Conservation (phyloP, 1,140 invertebrate genomes). For the Lucilia cuprina region DNA sequence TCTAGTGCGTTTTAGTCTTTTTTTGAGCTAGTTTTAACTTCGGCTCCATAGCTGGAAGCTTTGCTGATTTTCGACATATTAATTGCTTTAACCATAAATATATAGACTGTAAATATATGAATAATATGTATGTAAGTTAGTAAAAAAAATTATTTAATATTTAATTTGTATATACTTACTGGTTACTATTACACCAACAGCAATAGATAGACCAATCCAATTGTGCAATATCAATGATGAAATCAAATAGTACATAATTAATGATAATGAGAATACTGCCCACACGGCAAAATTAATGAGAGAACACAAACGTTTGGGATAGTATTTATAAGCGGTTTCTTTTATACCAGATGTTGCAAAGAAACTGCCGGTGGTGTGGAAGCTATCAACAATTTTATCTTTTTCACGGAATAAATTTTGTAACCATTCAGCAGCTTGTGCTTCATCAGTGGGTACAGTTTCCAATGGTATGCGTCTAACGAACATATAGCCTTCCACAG, state of each 20-base stretch:
- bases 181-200: conserved; percentile 70
- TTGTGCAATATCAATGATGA: conserved; percentile 75
- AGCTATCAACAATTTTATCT: conserved; percentile 83
- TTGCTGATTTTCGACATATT: conserved; percentile 85
- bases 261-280: conserved; percentile 73
- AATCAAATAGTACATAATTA: conserved; percentile 75
- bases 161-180: conserved; percentile 70
- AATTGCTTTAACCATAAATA: conserved; percentile 79
- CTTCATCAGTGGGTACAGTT: conserved; percentile 80
- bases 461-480: conserved; percentile 83
- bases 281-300: conserved; percentile 77
- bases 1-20: neutral
- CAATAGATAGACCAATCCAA: conserved; percentile 74
- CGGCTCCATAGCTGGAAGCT: conserved; percentile 76
- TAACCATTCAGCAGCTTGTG: conserved; percentile 80
- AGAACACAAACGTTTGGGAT: conserved; percentile 70
- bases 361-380: conserved; percentile 82
- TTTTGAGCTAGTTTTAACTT: conserved; percentile 49
- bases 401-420: conserved; percentile 69
- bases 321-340: conserved; percentile 66
- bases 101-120: conserved; percentile 71
- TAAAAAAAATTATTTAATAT: conserved; percentile 39
- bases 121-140: conserved; percentile 54
- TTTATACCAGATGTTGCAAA: conserved; percentile 76
- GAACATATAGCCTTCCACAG: conserved; percentile 78